These are phyloP conservation scores for Apaloderma vittatum DNA, from an alignment of 2,113 vertebrate genomes.

Conservation along the genomic window DNA sequence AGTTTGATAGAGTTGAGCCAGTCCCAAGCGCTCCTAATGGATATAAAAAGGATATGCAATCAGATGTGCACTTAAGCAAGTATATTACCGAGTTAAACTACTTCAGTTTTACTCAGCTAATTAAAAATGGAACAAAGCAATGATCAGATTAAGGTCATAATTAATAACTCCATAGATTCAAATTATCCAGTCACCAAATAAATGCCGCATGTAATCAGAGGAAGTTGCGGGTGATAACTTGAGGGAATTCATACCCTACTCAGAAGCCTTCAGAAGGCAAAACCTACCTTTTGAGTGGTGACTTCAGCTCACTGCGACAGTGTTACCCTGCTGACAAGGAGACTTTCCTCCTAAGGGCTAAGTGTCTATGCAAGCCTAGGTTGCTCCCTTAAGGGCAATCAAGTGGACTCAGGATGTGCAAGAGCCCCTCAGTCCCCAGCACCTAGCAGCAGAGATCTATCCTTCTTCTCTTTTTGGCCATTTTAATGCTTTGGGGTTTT, in stretches of 20 bases:
- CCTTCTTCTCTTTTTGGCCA: background rate
- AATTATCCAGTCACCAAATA: conserved; percentile 55
- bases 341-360: background rate
- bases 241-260: background rate
- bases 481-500: background rate
- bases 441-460: background rate
- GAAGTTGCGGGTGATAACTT: background rate
- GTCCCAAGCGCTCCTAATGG: background rate
- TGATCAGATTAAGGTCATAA: conserved; percentile 70
- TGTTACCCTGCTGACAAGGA: background rate
- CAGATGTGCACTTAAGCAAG: conserved; percentile 50
- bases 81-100: conserved; percentile 42
- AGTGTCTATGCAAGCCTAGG: fast-evolving
- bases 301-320: background rate
- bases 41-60: conserved; percentile 47
- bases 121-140: conserved; percentile 69
- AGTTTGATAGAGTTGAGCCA: background rate
- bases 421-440: background rate
- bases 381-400: background rate
- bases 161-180: conserved; percentile 62
- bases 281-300: background rate
- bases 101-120: conserved; percentile 61
- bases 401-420: fast-evolving
- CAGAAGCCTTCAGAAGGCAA: background rate
- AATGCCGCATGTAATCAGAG: conserved; percentile 8